Evolutionary conservation across 2,797 vertebrate genomes (phyloP), one percentile per base, ranked within the genome.

Genomic region (Phylloscopus collybita): DNA sequence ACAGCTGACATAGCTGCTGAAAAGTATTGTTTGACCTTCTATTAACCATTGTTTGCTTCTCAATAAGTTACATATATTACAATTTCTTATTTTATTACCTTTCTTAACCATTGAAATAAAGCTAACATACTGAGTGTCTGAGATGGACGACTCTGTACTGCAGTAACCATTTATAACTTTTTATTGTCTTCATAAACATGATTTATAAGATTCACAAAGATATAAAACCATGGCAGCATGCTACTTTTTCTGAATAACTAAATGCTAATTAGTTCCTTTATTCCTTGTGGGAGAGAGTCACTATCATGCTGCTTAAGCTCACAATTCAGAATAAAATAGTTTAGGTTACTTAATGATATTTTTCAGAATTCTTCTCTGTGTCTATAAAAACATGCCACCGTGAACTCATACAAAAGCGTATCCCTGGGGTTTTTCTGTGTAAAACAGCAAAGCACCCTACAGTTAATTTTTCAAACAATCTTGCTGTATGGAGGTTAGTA

Each of bases 101-200:
- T 91, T 80, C 57, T 92, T 85, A 92, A 51, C 50, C 67, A 78
- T 36, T 93, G 88, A 79, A 97, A 96, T 95, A 93, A 96, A 95
- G 80, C 60, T 88, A 62, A 95, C 93, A 88, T 90, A 91, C 64
- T 81, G 51, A 93, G n/a, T 92, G 87, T 86, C 80, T 95, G 56
- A 93, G 75, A 83, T 69, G 49, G 84, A 90, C 92, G 26, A 64
- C 60, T 92, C 76, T 79, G 67, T 59, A 69, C 73, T 91, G 42
- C 49, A 95, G 60, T 75, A 94, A 92, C 62, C 84, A 76, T 94
- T 96, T 95, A 87, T 90, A 97, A 95, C 71, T 79, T 96, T 92
- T 61, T 86, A 78, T 91, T 95, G 60, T 90, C 76, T 96, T 96
- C 79, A 95, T 97, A 97, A 97, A 96, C 50, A 54, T 97, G 89